Percentiles rank a stretch among this genome's conserved stretches.
Evolutionary conservation across 2,113 vertebrate species (phyloP).

Genomic region (Aegotheles bennettii): DNA sequence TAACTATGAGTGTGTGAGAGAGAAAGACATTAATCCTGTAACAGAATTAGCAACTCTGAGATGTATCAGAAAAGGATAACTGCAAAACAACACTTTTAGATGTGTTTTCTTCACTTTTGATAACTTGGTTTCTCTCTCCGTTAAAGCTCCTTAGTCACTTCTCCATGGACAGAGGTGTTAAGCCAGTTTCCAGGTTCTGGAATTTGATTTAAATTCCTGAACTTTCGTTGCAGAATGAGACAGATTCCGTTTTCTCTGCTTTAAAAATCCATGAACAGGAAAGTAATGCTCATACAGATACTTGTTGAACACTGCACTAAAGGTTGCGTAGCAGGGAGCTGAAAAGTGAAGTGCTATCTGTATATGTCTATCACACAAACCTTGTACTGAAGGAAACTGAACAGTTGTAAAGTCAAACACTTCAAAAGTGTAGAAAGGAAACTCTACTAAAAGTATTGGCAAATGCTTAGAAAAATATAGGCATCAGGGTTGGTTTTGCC

Average conservation of each 20-base stretch:
- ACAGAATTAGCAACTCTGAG: not conserved
- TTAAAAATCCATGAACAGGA: not conserved
- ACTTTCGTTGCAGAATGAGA: not conserved
- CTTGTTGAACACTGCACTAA: not conserved
- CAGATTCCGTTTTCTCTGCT: not conserved
- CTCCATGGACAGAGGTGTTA: not conserved
- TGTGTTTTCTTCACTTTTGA: not conserved
- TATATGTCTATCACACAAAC: not conserved
- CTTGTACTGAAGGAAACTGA: not conserved
- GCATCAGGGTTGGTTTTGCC: not conserved
- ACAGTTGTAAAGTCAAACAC: not conserved
- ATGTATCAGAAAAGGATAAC: not conserved
- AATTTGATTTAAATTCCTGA: not conserved
- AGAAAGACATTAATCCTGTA: not conserved
- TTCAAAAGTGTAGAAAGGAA: not conserved
- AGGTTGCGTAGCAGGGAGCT: not conserved
- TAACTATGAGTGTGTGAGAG: not conserved
- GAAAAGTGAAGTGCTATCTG: not conserved
- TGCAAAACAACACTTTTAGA: not conserved
- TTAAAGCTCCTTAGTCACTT: not conserved
- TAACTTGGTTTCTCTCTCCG: not conserved
- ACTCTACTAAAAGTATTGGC: not conserved
- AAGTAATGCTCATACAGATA: not conserved
- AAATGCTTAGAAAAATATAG: not conserved
- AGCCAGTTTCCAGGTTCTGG: not conserved